Evolutionary conservation across 37 sponge, comb jelly and placozoan genomes (phyloP), one percentile per base, ranked within the genome.

Genomic region (Beroe forskalii): DNA sequence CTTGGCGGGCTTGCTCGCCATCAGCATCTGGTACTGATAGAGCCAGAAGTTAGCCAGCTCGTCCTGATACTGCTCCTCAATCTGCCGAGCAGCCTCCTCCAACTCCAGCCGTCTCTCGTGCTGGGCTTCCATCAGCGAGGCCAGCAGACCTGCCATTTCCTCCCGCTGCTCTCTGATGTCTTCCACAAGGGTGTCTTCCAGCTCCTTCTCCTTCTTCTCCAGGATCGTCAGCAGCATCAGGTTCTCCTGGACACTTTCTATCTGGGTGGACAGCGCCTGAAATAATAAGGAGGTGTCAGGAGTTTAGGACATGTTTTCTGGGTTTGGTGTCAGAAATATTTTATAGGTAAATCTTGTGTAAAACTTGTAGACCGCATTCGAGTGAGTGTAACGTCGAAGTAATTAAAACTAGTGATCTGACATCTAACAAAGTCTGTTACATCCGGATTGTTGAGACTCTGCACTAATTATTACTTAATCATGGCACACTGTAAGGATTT

Each of bases 41-140:
- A 80, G 55, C 86, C 86, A 80, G 86, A 80, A 80, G 55, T 80
- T 80, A 17, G 86, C 86, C 86, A 80, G 86, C 30, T 80, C 86
- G 55, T 80, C 86, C 86, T 80, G 38, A 30, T n/a, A 80, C 55
- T 80, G 86, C 25, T 41, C 24, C 30, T 80, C 86, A 4, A 80
- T 80, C 86, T 33, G 28, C 22, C 55, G 28, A 20, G 86, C 86
- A n/a, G 44, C 55, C 24, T 80, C 86, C 44, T 41, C 86, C 44
- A 80, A 25, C 86, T 80, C 86, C 27, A n/a, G 14, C 30, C 86
- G 37, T 41, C 86, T 80, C 86, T 80, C 86, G 6, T 80, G 38
- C 55, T 80, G 86, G 2, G 28, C 35, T 4, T 19, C 28, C 86
- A 80, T 80, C 27, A 80, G 55, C 27, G 28, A 37, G 1, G 86